These are phyloP conservation scores for Thymelicus lineola DNA, from an alignment of 2,888 invertebrate species.

Conservation along the genomic window DNA sequence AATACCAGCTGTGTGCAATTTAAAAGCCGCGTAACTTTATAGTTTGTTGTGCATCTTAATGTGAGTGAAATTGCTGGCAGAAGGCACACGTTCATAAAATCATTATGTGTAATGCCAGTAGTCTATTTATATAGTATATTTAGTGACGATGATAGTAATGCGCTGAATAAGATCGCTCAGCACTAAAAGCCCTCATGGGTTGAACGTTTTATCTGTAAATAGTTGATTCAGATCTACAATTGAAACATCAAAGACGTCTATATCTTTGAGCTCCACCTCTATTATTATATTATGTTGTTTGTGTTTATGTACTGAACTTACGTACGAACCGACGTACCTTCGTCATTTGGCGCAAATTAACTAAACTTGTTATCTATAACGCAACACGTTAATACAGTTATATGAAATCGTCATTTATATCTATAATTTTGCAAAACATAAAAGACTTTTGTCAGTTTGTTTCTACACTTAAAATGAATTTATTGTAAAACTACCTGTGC, in stretches of 20 bases:
- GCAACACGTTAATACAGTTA: no score
- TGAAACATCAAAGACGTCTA: slow-evolving; percentile 31
- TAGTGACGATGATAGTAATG: slow-evolving; percentile 15
- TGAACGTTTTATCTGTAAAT: slow-evolving; percentile 30
- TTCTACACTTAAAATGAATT: no score
- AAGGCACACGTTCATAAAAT: neutral
- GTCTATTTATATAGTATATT: slow-evolving; percentile 16
- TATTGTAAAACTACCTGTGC: no score
- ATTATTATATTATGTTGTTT: slow-evolving; percentile 17
- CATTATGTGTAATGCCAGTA: slow-evolving; percentile 9
- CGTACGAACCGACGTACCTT: neutral
- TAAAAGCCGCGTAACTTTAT: neutral
- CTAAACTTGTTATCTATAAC: neutral
- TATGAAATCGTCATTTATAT: no score
- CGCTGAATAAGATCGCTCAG: neutral
- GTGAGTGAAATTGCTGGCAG: slow-evolving; percentile 17
- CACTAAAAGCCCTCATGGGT: slow-evolving; percentile 29
- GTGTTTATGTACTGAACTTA: slow-evolving; percentile 17
- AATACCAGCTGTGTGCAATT: neutral
- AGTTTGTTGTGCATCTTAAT: slow-evolving; percentile 3
- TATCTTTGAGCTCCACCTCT: slow-evolving; percentile 13
- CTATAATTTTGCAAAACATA: no score
- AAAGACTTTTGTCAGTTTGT: no score
- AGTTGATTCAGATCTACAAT: slow-evolving; percentile 26
- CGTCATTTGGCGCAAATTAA: neutral